Evolutionary conservation across 2,797 vertebrate genomes (phyloP).

Genomic region (Muscicapa comitata): DNA sequence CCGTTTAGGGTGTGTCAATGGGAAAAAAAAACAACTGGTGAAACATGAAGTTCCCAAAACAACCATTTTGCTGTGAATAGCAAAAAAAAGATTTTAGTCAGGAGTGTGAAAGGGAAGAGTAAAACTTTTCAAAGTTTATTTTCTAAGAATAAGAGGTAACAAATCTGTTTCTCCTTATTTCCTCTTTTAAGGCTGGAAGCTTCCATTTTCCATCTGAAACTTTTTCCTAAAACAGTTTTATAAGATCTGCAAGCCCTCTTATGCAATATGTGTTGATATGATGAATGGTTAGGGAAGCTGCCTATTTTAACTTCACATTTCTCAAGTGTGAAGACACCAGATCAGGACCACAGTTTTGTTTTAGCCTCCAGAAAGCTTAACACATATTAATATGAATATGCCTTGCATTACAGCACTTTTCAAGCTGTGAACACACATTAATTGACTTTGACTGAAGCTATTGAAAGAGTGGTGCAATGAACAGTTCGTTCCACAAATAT

Average conservation of each 20-base stretch:
- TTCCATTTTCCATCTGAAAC: neutral
- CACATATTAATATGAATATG: neutral
- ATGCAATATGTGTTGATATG: neutral
- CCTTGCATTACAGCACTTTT: neutral
- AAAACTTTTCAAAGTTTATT: neutral
- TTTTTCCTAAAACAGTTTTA: neutral
- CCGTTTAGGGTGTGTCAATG: neutral
- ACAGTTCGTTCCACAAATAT: neutral
- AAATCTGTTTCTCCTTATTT: neutral
- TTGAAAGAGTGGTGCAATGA: neutral
- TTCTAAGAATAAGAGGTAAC: neutral
- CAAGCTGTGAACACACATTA: conserved; percentile 14
- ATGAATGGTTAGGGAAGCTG: neutral
- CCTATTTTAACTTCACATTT: neutral
- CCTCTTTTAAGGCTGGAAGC: neutral
- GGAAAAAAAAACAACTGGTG: neutral
- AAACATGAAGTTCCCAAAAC: neutral
- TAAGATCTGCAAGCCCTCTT: neutral
- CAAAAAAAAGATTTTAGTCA: neutral
- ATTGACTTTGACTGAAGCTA: conserved; percentile 40
- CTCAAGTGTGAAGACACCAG: neutral
- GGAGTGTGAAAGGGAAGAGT: neutral
- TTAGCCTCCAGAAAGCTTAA: conserved; percentile 17
- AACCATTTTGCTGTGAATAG: neutral
- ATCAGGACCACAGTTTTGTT: neutral